Evolutionary conservation across 2,888 invertebrate genomes (phyloP).

Genomic region (Andrena dorsata): DNA sequence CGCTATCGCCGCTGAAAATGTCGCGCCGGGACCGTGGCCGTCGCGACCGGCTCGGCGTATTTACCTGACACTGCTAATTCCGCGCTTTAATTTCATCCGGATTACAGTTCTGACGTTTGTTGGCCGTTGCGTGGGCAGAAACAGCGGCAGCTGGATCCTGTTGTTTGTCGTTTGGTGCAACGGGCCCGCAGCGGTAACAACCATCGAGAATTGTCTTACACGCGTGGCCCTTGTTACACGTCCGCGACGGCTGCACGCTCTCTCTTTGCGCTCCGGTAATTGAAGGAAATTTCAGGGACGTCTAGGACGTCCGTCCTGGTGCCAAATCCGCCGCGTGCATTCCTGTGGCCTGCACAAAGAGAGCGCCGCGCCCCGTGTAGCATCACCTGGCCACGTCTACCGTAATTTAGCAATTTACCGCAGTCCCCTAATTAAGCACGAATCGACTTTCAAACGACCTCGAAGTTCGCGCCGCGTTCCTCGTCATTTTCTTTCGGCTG

Average conservation of each 20-base stretch:
- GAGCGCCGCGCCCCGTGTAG: background rate
- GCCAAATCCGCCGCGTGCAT: slow-evolving; percentile 16
- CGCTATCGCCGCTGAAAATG: background rate
- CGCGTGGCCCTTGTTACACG: slow-evolving; percentile 59
- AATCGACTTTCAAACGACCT: background rate
- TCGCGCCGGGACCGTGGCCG: slow-evolving; percentile 1
- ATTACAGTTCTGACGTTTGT: slow-evolving; percentile 71
- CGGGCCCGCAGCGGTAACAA: slow-evolving; percentile 42
- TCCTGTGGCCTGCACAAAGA: background rate
- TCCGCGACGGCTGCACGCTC: slow-evolving; percentile 48
- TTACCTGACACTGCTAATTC: slow-evolving; percentile 45
- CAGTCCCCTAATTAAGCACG: background rate
- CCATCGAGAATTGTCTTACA: slow-evolving; percentile 61
- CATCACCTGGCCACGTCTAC: background rate
- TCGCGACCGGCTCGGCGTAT: slow-evolving; percentile 18
- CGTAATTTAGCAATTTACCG: background rate
- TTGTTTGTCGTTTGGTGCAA: slow-evolving; percentile 72
- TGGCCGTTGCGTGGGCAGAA: slow-evolving; percentile 48
- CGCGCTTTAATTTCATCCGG: slow-evolving; percentile 78
- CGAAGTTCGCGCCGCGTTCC: background rate
- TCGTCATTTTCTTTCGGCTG: background rate
- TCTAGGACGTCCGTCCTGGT: background rate
- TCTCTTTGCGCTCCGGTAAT: slow-evolving; percentile 38
- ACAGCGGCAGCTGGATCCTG: slow-evolving; percentile 65
- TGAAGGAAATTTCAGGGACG: slow-evolving; percentile 46